Base-by-base conservation (phyloP, 2,113 vertebrate genomes). In the Oreochromis niloticus region DNA sequence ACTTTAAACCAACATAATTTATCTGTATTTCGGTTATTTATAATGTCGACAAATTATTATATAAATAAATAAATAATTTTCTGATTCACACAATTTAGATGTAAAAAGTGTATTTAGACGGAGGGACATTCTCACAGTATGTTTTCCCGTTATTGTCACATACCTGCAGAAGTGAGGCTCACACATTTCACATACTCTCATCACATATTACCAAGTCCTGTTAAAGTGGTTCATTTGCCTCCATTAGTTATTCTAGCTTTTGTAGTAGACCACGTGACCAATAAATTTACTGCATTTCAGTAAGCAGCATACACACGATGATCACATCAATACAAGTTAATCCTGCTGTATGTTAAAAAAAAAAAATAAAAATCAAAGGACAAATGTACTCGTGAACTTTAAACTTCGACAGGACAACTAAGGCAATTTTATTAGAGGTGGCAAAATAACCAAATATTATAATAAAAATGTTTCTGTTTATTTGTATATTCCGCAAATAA, bases 181-280 rank as follows among this genome's bases (percentile, higher is more conserved):
- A 8, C 59, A 82, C 80, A 89, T 91, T 94, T 95, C 92, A 93
- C 94, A 94, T 30, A 4, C 9, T 34, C 85, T 59, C 82, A 90
- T 85, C 84, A 94, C 90, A 95, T 92, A 92, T 88, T 86, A 86
- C 86, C 79, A 84, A 80, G 32, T 36, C 46, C 32, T 55, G 90
- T 82, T 89, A 93, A 81, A 85, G 14, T 41, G 22, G 6, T 84
- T 90, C 43, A 88, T 92, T 55, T 80, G 2, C 3, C 79, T 59
- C 2, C 61, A 39, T 82, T 34, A 48, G 50, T 81, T 71, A 87
- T 85, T 88, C 80, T 12, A 55, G 39, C 8, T 17, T 34, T 27
- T 63, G 59, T 63, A 63, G 59, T 63, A 11, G 59, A 36, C 59
- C 59, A n/a, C 32, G 59, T 63, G 32, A 36, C 59, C 32, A 63